Evolutionary conservation across 2,797 vertebrate species (phyloP), one percentile per base, ranked within the genome.

Genomic region (Epinephelus coioides): DNA sequence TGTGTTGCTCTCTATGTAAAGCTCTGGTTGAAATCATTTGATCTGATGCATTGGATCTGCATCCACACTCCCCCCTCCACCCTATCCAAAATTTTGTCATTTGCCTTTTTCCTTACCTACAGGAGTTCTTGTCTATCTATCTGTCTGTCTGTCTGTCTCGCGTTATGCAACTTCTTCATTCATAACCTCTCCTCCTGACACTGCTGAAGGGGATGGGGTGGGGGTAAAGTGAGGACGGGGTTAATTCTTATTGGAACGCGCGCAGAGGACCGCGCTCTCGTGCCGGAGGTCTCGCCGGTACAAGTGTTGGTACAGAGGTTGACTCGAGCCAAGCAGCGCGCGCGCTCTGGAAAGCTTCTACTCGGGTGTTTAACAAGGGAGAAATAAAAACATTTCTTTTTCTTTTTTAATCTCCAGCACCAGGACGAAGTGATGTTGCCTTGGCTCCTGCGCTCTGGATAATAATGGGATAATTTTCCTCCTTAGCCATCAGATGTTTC

Each of bases 271-370:
- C 74, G 73, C 81, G 81, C 84, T 80, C 77, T 75, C 18, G 82
- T 89, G 81, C 84, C 21, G 73, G 77, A 85, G 88, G 86, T 92
- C 83, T 92, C 62, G 43, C 77, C 78, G 69, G 73, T 63, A 85
- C 82, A 85, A 82, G 82, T 90, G 85, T 91, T 67, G n/a, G 84
- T 64, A 80, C 80, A 79, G 75, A 90, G 84, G 86, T 63, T 80
- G 89, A 53, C 76, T 92, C 38, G 72, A 90, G 76, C 81, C 80
- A 78, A 69, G 85, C 86, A 65, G 75, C 73, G 68, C 83, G 82
- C 84, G 82, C 84, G 74, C 86, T 62, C 40, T 76, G 79, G 73
- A 73, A 65, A 85, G 67, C 69, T 44, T 63, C 34, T 59, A 19
- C 50, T 65, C 56, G 40, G 19, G 25, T 75, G 54, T 71, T 79